phyloP scores from a whole-genome alignment of 2,113 vertebrate species.

The Cololabis saira region DNA sequence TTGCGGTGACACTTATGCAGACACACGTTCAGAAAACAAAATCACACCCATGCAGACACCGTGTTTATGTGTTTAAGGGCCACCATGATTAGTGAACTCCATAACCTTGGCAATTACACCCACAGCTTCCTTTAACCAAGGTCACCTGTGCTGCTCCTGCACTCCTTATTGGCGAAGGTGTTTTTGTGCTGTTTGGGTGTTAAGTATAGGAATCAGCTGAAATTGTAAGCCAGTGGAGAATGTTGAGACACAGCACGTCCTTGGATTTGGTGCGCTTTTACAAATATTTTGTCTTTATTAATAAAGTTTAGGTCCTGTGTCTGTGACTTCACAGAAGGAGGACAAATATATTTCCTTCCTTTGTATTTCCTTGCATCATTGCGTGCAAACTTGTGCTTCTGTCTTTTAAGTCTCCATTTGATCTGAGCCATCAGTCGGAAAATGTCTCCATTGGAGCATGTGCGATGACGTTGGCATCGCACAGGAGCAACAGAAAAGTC shows the following conservation, averaged over 20 bases:
- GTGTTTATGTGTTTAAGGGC: conserved; percentile 45
- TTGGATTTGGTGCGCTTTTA: too few relatives aligned
- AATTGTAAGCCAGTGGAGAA: conserved; percentile 19
- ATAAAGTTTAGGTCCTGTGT: background rate
- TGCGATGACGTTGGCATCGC: conserved; percentile 52
- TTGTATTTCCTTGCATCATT: background rate
- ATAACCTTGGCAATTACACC: conserved; percentile 42
- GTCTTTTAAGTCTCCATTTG: conserved; percentile 51
- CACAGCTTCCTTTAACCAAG: conserved; percentile 47
- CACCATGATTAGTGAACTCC: conserved; percentile 43
- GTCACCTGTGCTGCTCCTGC: conserved; percentile 49
- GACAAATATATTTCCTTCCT: conserved; percentile 36
- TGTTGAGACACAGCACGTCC: background rate
- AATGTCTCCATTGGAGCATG: conserved; percentile 67
- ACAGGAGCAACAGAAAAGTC: conserved; percentile 17
- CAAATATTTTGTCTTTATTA: background rate
- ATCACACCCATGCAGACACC: conserved; percentile 26
- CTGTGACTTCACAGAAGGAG: conserved; percentile 7
- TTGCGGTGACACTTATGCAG: conserved; percentile 37
- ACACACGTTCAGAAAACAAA: conserved; percentile 28
- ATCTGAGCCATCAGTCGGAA: conserved; percentile 65
- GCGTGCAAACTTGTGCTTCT: conserved; percentile 39
- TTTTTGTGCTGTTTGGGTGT: conserved; percentile 43
- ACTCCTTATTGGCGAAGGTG: conserved; percentile 14
- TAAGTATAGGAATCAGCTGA: conserved; percentile 40